These are phyloP conservation scores for Periphyllus acericola DNA, from an alignment of 2,888 invertebrate species.

Conservation along the genomic window DNA sequence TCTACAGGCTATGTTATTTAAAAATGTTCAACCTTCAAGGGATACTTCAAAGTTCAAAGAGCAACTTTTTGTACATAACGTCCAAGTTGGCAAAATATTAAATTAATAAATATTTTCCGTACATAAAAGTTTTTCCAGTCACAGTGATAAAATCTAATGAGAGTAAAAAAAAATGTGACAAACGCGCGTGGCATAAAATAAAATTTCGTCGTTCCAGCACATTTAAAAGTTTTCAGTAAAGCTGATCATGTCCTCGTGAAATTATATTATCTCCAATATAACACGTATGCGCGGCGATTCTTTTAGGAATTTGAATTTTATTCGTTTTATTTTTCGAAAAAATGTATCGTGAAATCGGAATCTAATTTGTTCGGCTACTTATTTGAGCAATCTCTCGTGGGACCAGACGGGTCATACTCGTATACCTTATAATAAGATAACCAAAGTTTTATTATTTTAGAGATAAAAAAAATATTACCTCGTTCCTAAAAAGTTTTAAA, in stretches of 20 bases:
- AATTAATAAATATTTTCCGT: not conserved
- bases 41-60: not conserved
- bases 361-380: not conserved
- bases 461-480: not conserved
- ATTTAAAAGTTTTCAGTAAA: not conserved
- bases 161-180: too few relatives aligned
- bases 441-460: not conserved
- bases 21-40: not conserved
- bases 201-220: not conserved
- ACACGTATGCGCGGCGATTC: not conserved
- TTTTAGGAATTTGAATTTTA: not conserved
- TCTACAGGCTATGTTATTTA: not conserved
- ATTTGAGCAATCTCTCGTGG: not conserved
- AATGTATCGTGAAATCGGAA: not conserved
- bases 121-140: not conserved
- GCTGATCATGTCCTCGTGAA: not conserved
- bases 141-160: not conserved
- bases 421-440: not conserved
- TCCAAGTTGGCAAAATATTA: not conserved
- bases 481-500: not conserved
- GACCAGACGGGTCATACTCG: not conserved
- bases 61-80: not conserved
- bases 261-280: not conserved
- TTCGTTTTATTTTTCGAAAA: too few relatives aligned
- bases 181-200: too few relatives aligned